Percentiles rank a stretch among this genome's conserved stretches.
Evolutionary conservation across 2,888 invertebrate genomes (phyloP).

Genomic region (Apoda limacodes): DNA sequence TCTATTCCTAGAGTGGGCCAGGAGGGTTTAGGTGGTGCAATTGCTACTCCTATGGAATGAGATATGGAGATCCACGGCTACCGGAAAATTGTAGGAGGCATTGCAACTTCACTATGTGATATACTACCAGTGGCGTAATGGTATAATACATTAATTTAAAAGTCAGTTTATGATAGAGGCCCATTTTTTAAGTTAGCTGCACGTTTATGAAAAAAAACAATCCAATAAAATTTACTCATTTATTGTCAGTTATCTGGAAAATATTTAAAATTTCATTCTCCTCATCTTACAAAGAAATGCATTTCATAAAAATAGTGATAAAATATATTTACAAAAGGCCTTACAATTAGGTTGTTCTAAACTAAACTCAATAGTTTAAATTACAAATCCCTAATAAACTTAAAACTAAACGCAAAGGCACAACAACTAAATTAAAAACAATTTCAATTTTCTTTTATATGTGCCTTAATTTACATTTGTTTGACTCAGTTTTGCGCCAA

Average conservation of each 20-base stretch:
- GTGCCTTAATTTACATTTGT: slow-evolving; percentile 29
- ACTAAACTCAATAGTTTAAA: slow-evolving; percentile 45
- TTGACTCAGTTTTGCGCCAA: slow-evolving; percentile 8
- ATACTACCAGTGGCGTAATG: no score
- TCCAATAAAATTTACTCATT: slow-evolving; percentile 50
- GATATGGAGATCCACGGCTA: no score
- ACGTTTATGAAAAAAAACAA: slow-evolving; percentile 23
- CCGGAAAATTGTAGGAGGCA: no score
- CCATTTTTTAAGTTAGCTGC: slow-evolving; percentile 2
- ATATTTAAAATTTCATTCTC: slow-evolving; percentile 61
- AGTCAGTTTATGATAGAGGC: no score
- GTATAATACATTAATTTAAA: no score
- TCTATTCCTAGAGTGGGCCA: no score
- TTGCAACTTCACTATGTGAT: no score
- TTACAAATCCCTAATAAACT: slow-evolving; percentile 38
- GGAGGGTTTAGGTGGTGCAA: no score
- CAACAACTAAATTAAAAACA: slow-evolving; percentile 32
- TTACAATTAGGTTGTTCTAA: slow-evolving; percentile 22
- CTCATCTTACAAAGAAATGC: slow-evolving; percentile 63
- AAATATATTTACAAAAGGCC: slow-evolving; percentile 57
- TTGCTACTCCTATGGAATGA: no score
- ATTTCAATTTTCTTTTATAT: slow-evolving; percentile 18
- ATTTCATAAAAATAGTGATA: slow-evolving; percentile 65
- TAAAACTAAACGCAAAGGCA: slow-evolving; percentile 47
- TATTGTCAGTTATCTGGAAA: slow-evolving; percentile 65